Evolutionary conservation across 2,113 vertebrate species (phyloP).

Genomic region (Marmota monax): DNA sequence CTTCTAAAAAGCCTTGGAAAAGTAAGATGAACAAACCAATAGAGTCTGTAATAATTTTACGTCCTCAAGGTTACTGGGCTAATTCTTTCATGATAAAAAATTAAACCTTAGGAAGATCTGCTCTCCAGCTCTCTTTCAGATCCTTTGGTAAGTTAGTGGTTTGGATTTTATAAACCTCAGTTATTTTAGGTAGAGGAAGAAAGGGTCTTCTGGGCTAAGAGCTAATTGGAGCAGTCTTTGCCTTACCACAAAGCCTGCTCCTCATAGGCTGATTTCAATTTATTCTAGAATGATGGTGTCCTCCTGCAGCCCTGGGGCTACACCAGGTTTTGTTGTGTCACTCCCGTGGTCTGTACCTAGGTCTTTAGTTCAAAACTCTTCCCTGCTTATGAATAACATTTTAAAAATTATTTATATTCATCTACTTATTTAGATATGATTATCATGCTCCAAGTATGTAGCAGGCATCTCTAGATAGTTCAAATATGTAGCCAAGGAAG

Average conservation of each 20-base stretch:
- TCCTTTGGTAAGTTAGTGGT: background rate
- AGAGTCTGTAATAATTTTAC: background rate
- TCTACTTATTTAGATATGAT: background rate
- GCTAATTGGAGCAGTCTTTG: background rate
- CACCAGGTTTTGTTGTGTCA: background rate
- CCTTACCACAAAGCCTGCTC: background rate
- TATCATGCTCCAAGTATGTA: background rate
- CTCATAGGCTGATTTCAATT: background rate
- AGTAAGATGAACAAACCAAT: background rate
- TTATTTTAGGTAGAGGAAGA: background rate
- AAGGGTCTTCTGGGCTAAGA: background rate
- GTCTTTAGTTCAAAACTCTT: background rate
- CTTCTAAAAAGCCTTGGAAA: background rate
- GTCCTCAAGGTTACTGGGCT: background rate
- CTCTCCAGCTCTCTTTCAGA: background rate
- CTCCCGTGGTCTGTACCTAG: background rate
- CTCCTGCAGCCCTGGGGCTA: background rate
- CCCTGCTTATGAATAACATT: background rate
- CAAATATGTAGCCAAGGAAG: background rate
- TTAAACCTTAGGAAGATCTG: background rate
- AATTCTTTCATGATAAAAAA: background rate
- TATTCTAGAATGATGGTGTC: background rate
- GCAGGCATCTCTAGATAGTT: background rate
- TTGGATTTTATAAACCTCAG: background rate
- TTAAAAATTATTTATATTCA: background rate